Evolutionary conservation across 2,797 vertebrate species (phyloP), one percentile per base, ranked within the genome.

Genomic region (Masticophis lateralis): DNA sequence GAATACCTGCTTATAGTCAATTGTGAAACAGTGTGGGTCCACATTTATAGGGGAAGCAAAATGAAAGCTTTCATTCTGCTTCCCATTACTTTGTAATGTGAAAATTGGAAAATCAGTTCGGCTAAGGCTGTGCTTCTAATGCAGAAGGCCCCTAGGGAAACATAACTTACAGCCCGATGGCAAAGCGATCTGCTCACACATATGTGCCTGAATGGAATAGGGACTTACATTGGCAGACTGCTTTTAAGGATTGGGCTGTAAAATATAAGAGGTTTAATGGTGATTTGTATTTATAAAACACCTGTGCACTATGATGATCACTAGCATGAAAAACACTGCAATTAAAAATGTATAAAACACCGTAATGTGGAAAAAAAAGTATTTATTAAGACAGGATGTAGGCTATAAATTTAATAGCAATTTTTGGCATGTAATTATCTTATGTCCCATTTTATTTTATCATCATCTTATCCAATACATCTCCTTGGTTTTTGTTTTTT

Each of bases 1-100:
- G 47, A 95, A 86, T 94, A 95, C 37, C 94, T 95, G 89, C 92
- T 94, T 94, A 94, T 91, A 93, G 93, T 2, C 91, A 37, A 94
- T 96, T 95, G 14, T 0, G 27, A 55, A 93, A 37, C 94, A 93
- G 92, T 92, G 92, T 95, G 94, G 86, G 93, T 94, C 56, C 4
- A 11, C 11, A 53, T 93, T 94, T 92, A 88, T 91, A 47, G 91
- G 93, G 91, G 59, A 94, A 94, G 90, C 63, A 93, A 74, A 57
- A 37, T 55, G 25, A 92, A 95, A 94, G 13, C 53, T 89, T 94
- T 69, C 60, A 90, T 87, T 8, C 28, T 91, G 93, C 59, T 86
- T 87, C 91, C 90, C 27, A 83, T 93, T 9, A 91, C 93, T 95
- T 93, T 93, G 43, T 92, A 88, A 90, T 91, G 60, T 90, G 94